Evolutionary conservation across 1,140 invertebrate species (phyloP).

Genomic region (Procambarus clarkii): DNA sequence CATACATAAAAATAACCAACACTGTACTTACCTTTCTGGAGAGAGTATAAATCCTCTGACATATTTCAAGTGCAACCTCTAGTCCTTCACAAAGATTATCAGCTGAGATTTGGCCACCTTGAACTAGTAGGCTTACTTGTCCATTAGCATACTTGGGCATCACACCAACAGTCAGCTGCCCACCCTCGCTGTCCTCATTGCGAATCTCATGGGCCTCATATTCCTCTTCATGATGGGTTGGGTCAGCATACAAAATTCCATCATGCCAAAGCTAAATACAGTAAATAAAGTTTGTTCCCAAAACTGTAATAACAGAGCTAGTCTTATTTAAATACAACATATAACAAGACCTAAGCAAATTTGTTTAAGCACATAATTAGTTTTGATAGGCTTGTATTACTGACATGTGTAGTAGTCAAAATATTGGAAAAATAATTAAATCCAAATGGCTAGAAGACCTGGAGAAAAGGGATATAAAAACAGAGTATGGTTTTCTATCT

Average conservation of each 20-base stretch:
- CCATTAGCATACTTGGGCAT: conserved; percentile 67
- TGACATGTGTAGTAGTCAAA: no score
- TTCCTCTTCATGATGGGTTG: conserved; percentile 47
- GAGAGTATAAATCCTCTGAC: conserved; percentile 53
- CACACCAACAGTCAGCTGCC: conserved; percentile 62
- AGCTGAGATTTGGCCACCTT: conserved; percentile 35
- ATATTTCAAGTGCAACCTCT: conserved; percentile 57
- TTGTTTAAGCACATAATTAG: no score
- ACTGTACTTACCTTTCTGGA: conserved; percentile 51
- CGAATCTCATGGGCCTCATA: background rate
- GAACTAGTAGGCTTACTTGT: conserved; percentile 53
- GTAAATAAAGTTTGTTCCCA: background rate
- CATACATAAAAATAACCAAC: no score
- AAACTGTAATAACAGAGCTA: no score
- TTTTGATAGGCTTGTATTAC: no score
- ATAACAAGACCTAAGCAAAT: no score
- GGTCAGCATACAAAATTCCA: conserved; percentile 50
- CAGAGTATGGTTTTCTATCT: no score
- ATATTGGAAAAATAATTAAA: no score
- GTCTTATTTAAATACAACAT: no score
- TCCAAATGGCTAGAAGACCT: no score
- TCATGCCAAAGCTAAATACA: conserved; percentile 45
- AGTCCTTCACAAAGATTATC: conserved; percentile 45
- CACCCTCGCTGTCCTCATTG: background rate
- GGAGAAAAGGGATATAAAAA: no score